Percentiles rank a stretch among this genome's conserved stretches.
Conservation (phyloP, 2,888 invertebrate genomes). For the Leucophenga maculata region DNA sequence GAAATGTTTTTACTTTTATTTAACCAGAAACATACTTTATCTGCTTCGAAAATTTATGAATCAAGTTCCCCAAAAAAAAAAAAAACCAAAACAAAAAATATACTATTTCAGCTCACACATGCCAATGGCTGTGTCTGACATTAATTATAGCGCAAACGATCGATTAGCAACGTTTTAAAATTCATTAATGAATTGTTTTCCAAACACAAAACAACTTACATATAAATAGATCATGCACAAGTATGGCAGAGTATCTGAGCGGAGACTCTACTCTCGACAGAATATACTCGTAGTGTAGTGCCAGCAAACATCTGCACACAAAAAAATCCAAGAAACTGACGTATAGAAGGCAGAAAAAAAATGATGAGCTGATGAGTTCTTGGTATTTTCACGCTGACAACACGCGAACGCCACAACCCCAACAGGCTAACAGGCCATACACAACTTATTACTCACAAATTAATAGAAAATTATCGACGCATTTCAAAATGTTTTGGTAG, state of each 20-base stretch:
- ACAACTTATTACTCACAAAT: conserved; percentile 63
- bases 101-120: conserved; percentile 51
- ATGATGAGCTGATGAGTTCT: conserved; percentile 64
- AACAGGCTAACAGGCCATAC: background rate
- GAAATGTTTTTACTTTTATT: too few relatives aligned
- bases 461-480: conserved; percentile 43
- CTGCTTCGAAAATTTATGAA: background rate
- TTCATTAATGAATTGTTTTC: conserved; percentile 65
- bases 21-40: too few relatives aligned
- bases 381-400: conserved; percentile 62
- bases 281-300: too few relatives aligned
- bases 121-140: conserved; percentile 58
- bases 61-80: background rate
- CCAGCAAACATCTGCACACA: conserved; percentile 34
- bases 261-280: background rate
- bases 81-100: too few relatives aligned
- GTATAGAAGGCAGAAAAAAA: conserved; percentile 47
- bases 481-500: background rate
- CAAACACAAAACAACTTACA: conserved; percentile 43
- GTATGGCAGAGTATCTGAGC: background rate
- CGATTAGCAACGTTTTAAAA: conserved; percentile 63
- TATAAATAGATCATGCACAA: conserved; percentile 11
- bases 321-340: conserved; percentile 31
- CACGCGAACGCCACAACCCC: conserved; percentile 25
- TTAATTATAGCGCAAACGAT: conserved; percentile 63